Percentiles rank a stretch among this genome's conserved stretches.
phyloP scores from a whole-genome alignment of 1,140 invertebrate genomes.

The Caenorhabditis tropicalis region DNA sequence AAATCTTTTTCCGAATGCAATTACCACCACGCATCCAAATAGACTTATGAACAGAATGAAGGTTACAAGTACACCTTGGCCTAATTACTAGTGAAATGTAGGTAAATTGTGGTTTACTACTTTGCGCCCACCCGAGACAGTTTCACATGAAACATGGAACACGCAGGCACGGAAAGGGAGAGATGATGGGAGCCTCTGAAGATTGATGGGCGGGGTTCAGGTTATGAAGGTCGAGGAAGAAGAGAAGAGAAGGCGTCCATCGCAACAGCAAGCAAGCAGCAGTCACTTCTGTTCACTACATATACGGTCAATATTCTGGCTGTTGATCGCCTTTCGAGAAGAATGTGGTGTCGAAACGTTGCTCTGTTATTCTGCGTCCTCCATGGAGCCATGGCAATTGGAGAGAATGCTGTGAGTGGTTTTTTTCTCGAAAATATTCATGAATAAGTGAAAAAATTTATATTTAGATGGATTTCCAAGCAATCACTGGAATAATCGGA shows the following conservation, averaged over 20 bases:
- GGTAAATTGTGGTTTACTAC: conserved; percentile 14
- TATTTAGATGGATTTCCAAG: conserved; percentile 70
- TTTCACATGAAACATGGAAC: conserved; percentile 33
- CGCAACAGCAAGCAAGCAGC: conserved; percentile 28
- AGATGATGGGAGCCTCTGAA: conserved; percentile 21
- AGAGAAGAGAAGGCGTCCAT: conserved; percentile 33
- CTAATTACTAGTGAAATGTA: conserved; percentile 10
- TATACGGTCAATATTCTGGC: conserved; percentile 25
- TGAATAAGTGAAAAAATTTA: not conserved
- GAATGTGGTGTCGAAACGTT: conserved; percentile 42
- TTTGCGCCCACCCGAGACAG: not conserved
- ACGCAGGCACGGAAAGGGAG: conserved; percentile 29
- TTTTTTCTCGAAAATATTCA: not conserved
- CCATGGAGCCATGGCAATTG: conserved; percentile 55
- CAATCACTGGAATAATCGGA: conserved; percentile 68
- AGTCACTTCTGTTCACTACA: conserved; percentile 42
- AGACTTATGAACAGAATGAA: not conserved
- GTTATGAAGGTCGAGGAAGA: conserved; percentile 35
- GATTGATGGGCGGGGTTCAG: conserved; percentile 37
- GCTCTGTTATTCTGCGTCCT: conserved; percentile 18
- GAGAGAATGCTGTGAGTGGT: conserved; percentile 68
- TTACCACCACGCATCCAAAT: not conserved
- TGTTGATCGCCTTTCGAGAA: not conserved
- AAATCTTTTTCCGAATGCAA: not conserved
- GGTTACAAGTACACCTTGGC: not conserved